Conservation (phyloP, 1,140 invertebrate species). For the Cydia pomonella region DNA sequence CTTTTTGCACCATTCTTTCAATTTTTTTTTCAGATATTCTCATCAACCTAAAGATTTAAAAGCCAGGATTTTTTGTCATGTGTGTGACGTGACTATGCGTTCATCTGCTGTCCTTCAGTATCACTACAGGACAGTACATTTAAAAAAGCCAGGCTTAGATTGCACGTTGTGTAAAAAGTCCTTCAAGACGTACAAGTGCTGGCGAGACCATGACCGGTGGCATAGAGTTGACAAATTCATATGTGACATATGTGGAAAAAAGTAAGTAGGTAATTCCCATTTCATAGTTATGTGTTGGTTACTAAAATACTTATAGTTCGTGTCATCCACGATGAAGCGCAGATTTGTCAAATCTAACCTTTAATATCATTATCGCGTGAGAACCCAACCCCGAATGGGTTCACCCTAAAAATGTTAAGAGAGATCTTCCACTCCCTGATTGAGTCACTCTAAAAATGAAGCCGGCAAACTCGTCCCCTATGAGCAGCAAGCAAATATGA, state of each 20-base stretch:
- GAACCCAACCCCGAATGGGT: no score
- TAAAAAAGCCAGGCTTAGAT: slow-evolving; percentile 55
- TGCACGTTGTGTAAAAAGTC: slow-evolving; percentile 51
- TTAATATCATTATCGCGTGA: no score
- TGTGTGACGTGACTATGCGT: slow-evolving; percentile 45
- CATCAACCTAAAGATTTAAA: slow-evolving; percentile 43
- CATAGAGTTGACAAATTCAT: slow-evolving; percentile 50
- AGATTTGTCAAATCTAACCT: no score
- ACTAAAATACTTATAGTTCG: not conserved
- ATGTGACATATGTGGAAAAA: slow-evolving; percentile 60
- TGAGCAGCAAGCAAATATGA: no score
- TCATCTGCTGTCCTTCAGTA: slow-evolving; percentile 51
- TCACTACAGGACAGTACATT: slow-evolving; percentile 62
- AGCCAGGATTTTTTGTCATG: slow-evolving; percentile 45
- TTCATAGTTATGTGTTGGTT: not conserved
- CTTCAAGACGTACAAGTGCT: slow-evolving; percentile 45
- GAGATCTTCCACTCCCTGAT: no score
- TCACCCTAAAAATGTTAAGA: no score
- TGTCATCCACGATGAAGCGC: no score
- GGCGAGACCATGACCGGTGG: slow-evolving; percentile 51
- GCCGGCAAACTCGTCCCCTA: no score
- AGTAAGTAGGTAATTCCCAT: slow-evolving; percentile 53
- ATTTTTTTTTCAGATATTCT: slow-evolving; percentile 46
- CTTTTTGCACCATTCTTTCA: no score
- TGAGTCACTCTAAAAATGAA: no score